Base-by-base conservation (phyloP, 2,797 vertebrate species). In the Amniataba percoides region DNA sequence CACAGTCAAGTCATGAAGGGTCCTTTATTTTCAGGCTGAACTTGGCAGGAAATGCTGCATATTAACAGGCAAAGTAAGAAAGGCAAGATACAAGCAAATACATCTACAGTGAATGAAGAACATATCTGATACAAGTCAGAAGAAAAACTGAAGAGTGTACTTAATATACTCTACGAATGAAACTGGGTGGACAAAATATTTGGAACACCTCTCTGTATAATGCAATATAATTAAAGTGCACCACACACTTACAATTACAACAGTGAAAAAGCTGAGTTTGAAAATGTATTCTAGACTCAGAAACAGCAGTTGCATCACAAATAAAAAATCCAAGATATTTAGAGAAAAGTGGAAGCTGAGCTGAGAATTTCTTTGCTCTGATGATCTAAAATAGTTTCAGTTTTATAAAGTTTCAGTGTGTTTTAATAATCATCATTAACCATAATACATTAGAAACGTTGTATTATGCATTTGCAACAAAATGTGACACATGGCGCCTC, bases 1-100 rank as follows among this genome's bases (percentile, higher is more conserved):
- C 15, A 55, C 7, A 48, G 49, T 67, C 21, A 51, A 64, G 10
- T 46, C 67, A 52, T 51, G 31, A 31, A 51, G 27, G 45, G 36
- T 52, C 8, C 16, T 52, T 71, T 19, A 16, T 40, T 53, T 60
- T 8, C 18, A 52, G 39, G 36, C n/a, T 21, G 27, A 48, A 69
- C 58, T 40, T 64, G 45, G 34, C 40, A 73, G 8, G 42, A 40
- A 27, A 3, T 31, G 45, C 43, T 60, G 15, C 3, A 25, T 18
- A 45, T 15, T 3, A 63, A 21, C 27, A 36, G 27, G 25, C 59
- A 43, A 1, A 4, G 2, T 21, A 53, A 12, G 46, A 19, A 7
- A 21, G 18, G 43, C 5, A 19, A 25, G 31, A 15, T 45, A 34
- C 11, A 39, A 39, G 12, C 34, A 18, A 5, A 45, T 5, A 36